Evolutionary conservation across 2,797 vertebrate genomes (phyloP).

Genomic region (Dallia pectoralis): DNA sequence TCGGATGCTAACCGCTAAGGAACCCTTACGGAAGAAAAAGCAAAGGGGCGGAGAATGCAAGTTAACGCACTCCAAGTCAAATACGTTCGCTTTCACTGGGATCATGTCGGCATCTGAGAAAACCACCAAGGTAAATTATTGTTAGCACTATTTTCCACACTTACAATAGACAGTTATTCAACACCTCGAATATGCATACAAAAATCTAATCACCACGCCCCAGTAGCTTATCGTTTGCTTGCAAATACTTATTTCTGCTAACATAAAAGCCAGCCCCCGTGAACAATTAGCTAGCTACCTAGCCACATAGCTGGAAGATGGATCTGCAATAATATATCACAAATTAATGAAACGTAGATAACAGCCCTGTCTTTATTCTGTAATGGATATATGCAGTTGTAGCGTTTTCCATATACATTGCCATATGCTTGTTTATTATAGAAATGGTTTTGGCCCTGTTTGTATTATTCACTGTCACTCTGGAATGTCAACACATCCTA

Average conservation of each 20-base stretch:
- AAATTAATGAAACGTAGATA: background rate
- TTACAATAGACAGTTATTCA: background rate
- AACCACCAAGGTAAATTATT: conserved; percentile 65
- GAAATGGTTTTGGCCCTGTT: background rate
- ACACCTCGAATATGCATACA: background rate
- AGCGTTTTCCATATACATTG: no score
- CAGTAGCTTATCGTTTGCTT: background rate
- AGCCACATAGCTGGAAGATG: background rate
- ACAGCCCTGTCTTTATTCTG: background rate
- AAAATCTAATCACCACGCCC: background rate
- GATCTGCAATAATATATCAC: background rate
- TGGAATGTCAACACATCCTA: background rate
- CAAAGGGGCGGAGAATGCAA: background rate
- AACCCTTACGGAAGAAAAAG: background rate
- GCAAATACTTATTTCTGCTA: background rate
- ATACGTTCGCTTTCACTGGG: conserved; percentile 18
- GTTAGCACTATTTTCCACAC: background rate
- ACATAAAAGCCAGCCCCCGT: background rate
- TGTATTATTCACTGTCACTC: background rate
- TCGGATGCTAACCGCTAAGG: no score
- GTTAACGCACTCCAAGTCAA: background rate
- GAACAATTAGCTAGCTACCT: background rate
- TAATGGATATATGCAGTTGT: background rate
- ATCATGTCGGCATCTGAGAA: conserved; percentile 71
- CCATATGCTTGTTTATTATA: background rate